A percentile compares a stretch with the other conserved stretches of the same genome.
Evolutionary conservation across 2,797 vertebrate species (phyloP).

Genomic region (Pelobates cultripes): DNA sequence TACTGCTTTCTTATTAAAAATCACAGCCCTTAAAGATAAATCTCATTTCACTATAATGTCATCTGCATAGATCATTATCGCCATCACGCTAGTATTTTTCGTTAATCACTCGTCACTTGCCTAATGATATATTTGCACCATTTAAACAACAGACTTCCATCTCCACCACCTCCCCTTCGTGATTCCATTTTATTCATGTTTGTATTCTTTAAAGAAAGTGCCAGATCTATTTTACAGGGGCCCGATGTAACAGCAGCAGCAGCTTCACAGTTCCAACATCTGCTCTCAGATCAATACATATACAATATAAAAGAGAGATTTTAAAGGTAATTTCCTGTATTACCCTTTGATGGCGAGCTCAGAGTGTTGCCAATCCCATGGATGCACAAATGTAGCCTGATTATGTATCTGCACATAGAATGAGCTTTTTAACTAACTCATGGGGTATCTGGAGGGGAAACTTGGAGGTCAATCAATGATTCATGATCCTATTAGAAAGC

Average conservation of each 20-base stretch:
- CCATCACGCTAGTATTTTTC: not conserved
- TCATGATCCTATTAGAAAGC: conserved; percentile 46
- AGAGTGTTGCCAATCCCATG: not conserved
- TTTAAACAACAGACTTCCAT: not conserved
- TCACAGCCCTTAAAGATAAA: too few relatives aligned
- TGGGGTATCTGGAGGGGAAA: conserved; percentile 43
- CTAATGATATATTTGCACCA: not conserved
- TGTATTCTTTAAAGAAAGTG: not conserved
- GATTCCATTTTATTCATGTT: not conserved
- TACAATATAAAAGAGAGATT: not conserved
- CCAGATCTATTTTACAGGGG: not conserved
- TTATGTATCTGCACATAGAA: not conserved
- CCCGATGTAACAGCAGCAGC: not conserved
- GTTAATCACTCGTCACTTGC: not conserved
- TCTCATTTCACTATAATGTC: not conserved
- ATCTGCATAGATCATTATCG: not conserved
- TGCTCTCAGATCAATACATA: conserved; percentile 10
- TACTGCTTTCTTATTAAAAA: too few relatives aligned
- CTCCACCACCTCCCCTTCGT: too few relatives aligned
- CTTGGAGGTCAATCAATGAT: conserved; percentile 56
- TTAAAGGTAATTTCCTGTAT: not conserved
- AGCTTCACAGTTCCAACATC: not conserved
- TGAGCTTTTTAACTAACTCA: conserved; percentile 6
- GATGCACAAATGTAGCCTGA: not conserved
- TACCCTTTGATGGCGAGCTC: not conserved